Evolutionary conservation across 2,888 invertebrate species (phyloP).

Genomic region (Arctia plantaginis): DNA sequence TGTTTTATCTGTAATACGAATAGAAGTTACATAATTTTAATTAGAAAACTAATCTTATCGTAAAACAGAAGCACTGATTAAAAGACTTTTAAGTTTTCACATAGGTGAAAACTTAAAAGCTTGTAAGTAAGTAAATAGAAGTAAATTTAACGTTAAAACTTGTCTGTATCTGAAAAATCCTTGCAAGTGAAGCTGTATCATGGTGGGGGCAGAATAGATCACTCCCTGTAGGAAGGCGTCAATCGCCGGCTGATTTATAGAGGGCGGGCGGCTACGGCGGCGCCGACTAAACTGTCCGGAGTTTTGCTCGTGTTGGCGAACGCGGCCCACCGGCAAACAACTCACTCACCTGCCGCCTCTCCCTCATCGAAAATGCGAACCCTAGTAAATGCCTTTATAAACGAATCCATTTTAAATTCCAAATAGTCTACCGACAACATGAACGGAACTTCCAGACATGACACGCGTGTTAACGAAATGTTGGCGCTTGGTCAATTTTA

Average conservation of each 20-base stretch:
- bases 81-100: slow-evolving; percentile 13
- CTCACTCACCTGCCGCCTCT: slow-evolving; percentile 84
- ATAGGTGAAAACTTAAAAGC: slow-evolving; percentile 27
- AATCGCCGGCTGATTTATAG: slow-evolving; percentile 85
- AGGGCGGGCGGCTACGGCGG: slow-evolving; percentile 70
- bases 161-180: slow-evolving; percentile 73
- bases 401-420: slow-evolving; percentile 84
- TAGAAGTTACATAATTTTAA: background rate
- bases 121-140: slow-evolving; percentile 49
- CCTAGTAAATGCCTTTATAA: slow-evolving; percentile 83
- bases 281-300: slow-evolving; percentile 81
- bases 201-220: slow-evolving; percentile 82
- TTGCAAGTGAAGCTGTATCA: slow-evolving; percentile 81
- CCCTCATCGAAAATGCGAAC: slow-evolving; percentile 83
- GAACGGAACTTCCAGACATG: slow-evolving; percentile 81
- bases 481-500: slow-evolving; percentile 78
- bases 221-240: slow-evolving; percentile 86
- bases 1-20: background rate
- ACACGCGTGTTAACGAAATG: slow-evolving; percentile 83
- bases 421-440: slow-evolving; percentile 81
- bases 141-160: slow-evolving; percentile 62
- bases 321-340: slow-evolving; percentile 81
- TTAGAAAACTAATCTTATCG: slow-evolving; percentile 15
- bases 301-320: slow-evolving; percentile 79
- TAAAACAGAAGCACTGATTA: slow-evolving; percentile 9